Base-by-base conservation (phyloP, 2,888 invertebrate species). In the Pardosa pseudoannulata region DNA sequence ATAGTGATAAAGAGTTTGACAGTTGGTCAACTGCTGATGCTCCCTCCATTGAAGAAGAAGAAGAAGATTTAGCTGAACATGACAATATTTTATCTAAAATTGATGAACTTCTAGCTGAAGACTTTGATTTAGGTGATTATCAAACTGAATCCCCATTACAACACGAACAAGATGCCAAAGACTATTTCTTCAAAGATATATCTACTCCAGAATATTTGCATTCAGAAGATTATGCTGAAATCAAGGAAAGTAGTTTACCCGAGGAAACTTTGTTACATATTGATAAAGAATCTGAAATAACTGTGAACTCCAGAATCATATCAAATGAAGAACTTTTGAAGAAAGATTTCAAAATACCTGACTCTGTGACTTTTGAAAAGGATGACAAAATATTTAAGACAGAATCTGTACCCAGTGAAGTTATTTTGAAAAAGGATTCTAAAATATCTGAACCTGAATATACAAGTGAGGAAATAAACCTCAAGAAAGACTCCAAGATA, bases 1-100 rank as follows among this genome's bases (percentile, higher is more conserved):
- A 28, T 19, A 67, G 65, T 46, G 81, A 75, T 11, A 70, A 68
- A 75, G 85, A 86, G 27, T 74, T 74, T 64, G 85, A 86, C 16
- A 79, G 67, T 27, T 86, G 85, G 85, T 86, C 85, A 1, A 79
- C 79, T 62, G 85, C 79, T 27, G 85, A 86, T 74, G 79, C 79
- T 41, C 67, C 70, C 28, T 86, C 85, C 28, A 79, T 86, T 41
- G 72, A 72, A 31, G 75, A 64, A 41, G 85, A 86, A 31, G 75
- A 64, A 41, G 85, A 86, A 31, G 75, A 79, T 23, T 68, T 74
- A 13, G 29, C 62, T 13, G 79, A 85, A 16, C 70, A 79, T 32
- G 85, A 86, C 65, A 23, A 86, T 70, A 56, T 85, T 23, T 39
- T 85, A 56, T 67, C 73, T 19, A 85, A 85, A 62, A 85, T 85